These are phyloP conservation scores for Helicolenus hilgendorfi DNA, from an alignment of 2,797 vertebrate genomes.

Conservation along the genomic window DNA sequence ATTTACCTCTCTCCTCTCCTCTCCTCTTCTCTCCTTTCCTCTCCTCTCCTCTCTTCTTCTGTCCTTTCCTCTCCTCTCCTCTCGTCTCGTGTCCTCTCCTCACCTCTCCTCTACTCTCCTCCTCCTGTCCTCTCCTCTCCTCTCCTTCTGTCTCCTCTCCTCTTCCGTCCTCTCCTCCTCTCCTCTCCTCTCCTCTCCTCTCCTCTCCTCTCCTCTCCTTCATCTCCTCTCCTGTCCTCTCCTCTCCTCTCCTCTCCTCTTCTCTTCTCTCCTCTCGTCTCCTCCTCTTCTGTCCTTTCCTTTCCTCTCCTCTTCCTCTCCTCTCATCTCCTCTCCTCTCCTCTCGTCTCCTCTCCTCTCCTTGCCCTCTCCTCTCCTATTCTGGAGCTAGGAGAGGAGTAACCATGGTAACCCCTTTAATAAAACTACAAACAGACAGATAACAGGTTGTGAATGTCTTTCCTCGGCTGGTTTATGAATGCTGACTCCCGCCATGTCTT, in stretches of 20 bases:
- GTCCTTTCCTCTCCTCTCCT: not conserved
- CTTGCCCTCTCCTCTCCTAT: too few relatives aligned
- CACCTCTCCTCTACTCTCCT: not conserved
- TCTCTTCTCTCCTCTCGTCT: too few relatives aligned
- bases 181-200: too few relatives aligned
- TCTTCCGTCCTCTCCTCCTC: too few relatives aligned
- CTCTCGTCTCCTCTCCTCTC: not conserved
- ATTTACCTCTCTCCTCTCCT: not conserved
- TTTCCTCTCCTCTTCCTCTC: too few relatives aligned
- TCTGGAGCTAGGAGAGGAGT: not conserved
- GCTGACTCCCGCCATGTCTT: conserved; percentile 12
- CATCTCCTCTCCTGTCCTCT: too few relatives aligned
- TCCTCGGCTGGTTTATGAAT: conserved; percentile 34
- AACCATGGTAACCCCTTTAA: not conserved
- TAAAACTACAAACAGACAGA: not conserved
- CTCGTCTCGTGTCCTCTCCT: not conserved
- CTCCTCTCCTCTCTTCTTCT: not conserved
- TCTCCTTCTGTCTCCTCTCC: too few relatives aligned
- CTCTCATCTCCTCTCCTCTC: not conserved
- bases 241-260: too few relatives aligned
- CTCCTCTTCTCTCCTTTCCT: not conserved
- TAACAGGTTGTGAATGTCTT: not conserved
- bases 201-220: not conserved
- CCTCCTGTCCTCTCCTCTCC: not conserved
- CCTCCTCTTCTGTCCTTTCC: too few relatives aligned